Percentiles rank a stretch among this genome's conserved stretches.
Conservation (phyloP, 2,888 invertebrate genomes). For the Ctenicera cuprea region DNA sequence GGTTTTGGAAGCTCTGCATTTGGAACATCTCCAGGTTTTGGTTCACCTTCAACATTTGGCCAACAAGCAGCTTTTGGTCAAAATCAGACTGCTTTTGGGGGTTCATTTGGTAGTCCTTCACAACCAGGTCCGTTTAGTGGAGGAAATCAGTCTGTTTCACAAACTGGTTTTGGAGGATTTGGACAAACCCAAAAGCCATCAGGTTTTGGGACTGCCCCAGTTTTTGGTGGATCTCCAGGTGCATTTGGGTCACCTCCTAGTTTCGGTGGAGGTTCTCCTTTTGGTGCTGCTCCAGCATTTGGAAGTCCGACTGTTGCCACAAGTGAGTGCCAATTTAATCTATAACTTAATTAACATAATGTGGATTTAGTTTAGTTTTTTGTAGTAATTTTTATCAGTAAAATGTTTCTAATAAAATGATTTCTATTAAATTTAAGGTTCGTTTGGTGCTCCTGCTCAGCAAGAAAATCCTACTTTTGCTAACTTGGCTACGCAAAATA, state of each 20-base stretch:
- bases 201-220: constrained; percentile 64
- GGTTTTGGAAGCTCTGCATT: constrained; percentile 34
- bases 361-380: too few species aligned
- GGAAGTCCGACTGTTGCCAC: constrained; percentile 61
- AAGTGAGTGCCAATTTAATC: constrained; percentile 45
- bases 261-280: constrained; percentile 73
- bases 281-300: constrained; percentile 72
- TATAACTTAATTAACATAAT: too few species aligned
- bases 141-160: constrained; percentile 67
- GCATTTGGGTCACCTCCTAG: constrained; percentile 69
- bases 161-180: constrained; percentile 70
- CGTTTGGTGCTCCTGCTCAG: constrained; percentile 72
- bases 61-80: constrained; percentile 65
- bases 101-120: constrained; percentile 58
- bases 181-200: constrained; percentile 65
- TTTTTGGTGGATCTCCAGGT: constrained; percentile 58
- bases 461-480: constrained; percentile 79
- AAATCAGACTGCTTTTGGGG: constrained; percentile 61
- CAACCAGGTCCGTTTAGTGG: constrained; percentile 68
- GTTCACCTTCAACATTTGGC: constrained; percentile 55
- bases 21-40: constrained; percentile 36
- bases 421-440: constrained; percentile 54
- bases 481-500: constrained; percentile 79
- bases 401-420: too few species aligned
- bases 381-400: too few species aligned